Conservation (phyloP, 2,888 invertebrate genomes). For the Drosophila setosimentum region DNA sequence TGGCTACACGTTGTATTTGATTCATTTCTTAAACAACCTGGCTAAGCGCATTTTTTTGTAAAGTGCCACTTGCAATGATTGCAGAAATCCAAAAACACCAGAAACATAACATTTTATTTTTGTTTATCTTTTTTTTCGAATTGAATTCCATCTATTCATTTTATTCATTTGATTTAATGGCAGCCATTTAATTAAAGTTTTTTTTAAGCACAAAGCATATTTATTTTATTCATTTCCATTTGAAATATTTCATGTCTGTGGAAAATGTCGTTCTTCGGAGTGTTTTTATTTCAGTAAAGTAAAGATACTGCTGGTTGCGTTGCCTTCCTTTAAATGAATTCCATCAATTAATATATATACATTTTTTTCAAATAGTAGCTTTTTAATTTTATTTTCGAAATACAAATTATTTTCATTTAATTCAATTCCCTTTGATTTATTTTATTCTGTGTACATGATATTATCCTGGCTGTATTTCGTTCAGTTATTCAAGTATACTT, state of each 20-base stretch:
- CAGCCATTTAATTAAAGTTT: not conserved
- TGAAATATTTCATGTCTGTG: not conserved
- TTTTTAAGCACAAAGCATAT: not conserved
- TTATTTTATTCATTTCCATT: not conserved
- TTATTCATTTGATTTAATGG: not conserved
- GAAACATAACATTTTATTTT: not conserved
- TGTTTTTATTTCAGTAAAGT: not conserved
- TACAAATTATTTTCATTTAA: not conserved
- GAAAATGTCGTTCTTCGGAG: not conserved
- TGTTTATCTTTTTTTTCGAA: not conserved
- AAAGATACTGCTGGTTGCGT: not conserved
- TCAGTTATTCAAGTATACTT: not conserved
- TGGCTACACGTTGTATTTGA: not conserved
- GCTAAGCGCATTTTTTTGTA: not conserved
- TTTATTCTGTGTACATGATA: not conserved
- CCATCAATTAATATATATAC: not conserved
- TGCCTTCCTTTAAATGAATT: not conserved
- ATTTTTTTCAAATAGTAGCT: not conserved
- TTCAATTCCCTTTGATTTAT: not conserved
- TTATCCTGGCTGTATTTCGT: not conserved
- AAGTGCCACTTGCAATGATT: not conserved
- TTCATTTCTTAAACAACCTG: constrained; percentile 3
- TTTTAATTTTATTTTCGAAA: not conserved
- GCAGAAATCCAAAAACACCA: not conserved
- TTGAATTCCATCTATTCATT: not conserved